Conservation (phyloP, 2,797 vertebrate genomes). For the Acrocephalus scirpaceus region DNA sequence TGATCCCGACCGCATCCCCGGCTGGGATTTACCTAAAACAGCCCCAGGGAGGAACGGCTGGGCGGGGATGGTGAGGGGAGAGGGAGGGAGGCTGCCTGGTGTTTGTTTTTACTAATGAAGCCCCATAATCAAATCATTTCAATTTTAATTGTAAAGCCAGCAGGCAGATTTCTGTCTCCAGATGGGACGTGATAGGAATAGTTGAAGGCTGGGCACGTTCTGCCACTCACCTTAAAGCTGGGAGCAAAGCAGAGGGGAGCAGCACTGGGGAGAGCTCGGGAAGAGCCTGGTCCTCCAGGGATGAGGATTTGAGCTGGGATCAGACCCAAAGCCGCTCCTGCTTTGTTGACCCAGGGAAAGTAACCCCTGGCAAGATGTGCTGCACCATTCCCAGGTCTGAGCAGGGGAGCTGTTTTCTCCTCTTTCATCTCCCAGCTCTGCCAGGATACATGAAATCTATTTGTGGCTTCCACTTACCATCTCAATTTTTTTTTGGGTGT, state of each 20-base stretch:
- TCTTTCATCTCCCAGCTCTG: neutral
- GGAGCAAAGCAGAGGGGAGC: neutral
- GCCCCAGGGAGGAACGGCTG: neutral
- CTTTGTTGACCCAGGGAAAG: neutral
- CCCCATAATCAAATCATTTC: constrained; percentile 62
- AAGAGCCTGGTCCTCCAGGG: neutral
- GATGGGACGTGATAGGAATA: constrained; percentile 58
- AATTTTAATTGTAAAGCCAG: constrained; percentile 66
- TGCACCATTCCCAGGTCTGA: neutral
- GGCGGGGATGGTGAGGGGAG: neutral
- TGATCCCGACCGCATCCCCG: neutral
- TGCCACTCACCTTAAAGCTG: neutral
- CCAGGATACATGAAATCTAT: neutral
- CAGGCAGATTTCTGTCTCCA: constrained; percentile 69
- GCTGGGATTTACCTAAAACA: constrained; percentile 32
- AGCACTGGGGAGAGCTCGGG: neutral
- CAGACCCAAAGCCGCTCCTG: neutral
- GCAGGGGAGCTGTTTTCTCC: neutral
- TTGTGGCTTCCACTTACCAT: constrained; percentile 8
- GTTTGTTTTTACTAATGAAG: constrained; percentile 65
- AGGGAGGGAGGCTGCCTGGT: constrained; percentile 16
- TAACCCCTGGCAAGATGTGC: neutral
- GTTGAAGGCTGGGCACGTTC: constrained; percentile 24
- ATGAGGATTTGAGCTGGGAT: neutral
- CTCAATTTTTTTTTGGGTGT: constrained; percentile 1